phyloP scores from a whole-genome alignment of 1,140 invertebrate species.

The Lycorma delicatula region DNA sequence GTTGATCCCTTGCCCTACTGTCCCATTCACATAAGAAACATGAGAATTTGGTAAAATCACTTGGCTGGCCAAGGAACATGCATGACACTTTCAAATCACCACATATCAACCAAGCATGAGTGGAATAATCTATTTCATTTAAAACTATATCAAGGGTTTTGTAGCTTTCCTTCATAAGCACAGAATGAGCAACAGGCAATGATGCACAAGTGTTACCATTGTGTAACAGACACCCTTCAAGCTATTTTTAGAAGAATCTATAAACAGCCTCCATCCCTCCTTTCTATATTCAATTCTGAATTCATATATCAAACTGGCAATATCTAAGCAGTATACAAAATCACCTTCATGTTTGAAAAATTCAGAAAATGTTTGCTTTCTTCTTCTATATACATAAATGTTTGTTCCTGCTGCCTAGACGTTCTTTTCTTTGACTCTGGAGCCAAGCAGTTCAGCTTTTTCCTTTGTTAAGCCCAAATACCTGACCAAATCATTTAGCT shows the following conservation, averaged over 20 bases:
- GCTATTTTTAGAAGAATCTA: slow-evolving; percentile 34
- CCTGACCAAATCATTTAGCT: slow-evolving; percentile 19
- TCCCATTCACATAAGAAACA: slow-evolving; percentile 40
- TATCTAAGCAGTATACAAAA: slow-evolving; percentile 17
- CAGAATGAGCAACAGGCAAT: slow-evolving; percentile 31
- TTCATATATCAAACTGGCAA: slow-evolving; percentile 10
- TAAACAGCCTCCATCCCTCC: too few relatives aligned
- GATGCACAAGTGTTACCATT: slow-evolving; percentile 35
- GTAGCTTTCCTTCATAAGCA: slow-evolving; percentile 33
- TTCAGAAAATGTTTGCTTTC: slow-evolving; percentile 16
- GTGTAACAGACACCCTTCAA: slow-evolving; percentile 36
- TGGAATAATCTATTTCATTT: slow-evolving; percentile 33
- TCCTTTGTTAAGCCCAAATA: slow-evolving; percentile 15
- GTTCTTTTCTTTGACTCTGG: slow-evolving; percentile 21
- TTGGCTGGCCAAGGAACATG: slow-evolving; percentile 36
- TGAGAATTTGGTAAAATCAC: slow-evolving; percentile 38
- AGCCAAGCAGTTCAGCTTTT: slow-evolving; percentile 16
- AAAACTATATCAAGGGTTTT: slow-evolving; percentile 27
- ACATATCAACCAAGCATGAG: slow-evolving; percentile 32
- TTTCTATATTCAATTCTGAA: slow-evolving; percentile 10
- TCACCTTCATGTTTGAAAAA: too few relatives aligned
- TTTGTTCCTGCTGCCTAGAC: slow-evolving; percentile 7
- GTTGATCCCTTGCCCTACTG: slow-evolving; percentile 32
- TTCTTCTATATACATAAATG: slow-evolving; percentile 8
- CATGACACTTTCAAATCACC: too few relatives aligned